Conservation (phyloP, 2,113 vertebrate genomes). For the Sphaerodactylus townsendi region DNA sequence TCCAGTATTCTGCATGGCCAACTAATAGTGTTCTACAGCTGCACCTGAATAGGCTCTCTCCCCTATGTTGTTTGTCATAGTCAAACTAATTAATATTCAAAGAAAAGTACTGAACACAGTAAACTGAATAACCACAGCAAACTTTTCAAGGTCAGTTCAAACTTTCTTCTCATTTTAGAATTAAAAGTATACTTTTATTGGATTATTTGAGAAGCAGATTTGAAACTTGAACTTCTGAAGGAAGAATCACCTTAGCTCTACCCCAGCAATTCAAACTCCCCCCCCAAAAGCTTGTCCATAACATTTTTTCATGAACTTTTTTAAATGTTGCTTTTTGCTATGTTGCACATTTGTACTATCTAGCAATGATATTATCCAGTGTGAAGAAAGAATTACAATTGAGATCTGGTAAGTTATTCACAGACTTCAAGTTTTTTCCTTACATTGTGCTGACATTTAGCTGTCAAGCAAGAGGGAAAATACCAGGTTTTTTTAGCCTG, state of each 20-base stretch:
- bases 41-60: conserved; percentile 16
- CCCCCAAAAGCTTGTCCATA: conserved; percentile 57
- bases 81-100: conserved; percentile 41
- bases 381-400: conserved; percentile 86
- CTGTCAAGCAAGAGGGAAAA: too few species aligned
- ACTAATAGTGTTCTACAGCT: neutral
- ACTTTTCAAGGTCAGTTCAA: neutral
- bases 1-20: neutral
- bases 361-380: conserved; percentile 84
- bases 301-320: conserved; percentile 64
- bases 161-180: neutral
- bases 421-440: conserved; percentile 84
- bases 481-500: too few species aligned
- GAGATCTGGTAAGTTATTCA: conserved; percentile 85
- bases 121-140: neutral
- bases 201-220: conserved; percentile 46
- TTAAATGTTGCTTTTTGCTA: conserved; percentile 46
- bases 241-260: conserved; percentile 31
- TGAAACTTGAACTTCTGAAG: conserved; percentile 52
- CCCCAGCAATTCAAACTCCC: neutral
- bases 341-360: conserved; percentile 65
- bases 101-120: conserved; percentile 11
- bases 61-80: conserved; percentile 32
- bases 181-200: conserved; percentile 10
- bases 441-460: conserved; percentile 88